Evolutionary conservation across 2,888 invertebrate species (phyloP).

Genomic region (Cactoblastis cactorum): DNA sequence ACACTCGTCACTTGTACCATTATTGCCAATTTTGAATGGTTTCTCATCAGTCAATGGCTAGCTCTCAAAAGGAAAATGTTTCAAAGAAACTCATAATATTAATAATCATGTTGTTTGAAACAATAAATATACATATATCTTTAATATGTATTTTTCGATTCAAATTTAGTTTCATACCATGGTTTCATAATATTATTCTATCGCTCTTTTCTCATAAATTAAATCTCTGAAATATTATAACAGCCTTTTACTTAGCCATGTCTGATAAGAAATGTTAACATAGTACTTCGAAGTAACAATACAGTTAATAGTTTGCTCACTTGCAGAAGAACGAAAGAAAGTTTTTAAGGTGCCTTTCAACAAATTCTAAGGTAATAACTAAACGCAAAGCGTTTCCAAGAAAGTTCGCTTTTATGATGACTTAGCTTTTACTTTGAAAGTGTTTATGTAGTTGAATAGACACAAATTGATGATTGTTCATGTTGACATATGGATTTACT

Average conservation of each 20-base stretch:
- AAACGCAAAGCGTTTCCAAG: not conserved
- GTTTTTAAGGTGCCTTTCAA: not conserved
- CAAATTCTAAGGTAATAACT: not conserved
- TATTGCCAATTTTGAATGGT: no score
- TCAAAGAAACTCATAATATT: no score
- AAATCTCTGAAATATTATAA: slow-evolving; percentile 6
- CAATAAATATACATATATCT: no score
- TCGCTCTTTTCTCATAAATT: slow-evolving; percentile 8
- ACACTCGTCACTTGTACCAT: no score
- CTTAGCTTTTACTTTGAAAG: not conserved
- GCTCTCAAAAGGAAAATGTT: no score
- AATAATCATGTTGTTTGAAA: no score
- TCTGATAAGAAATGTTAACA: slow-evolving; percentile 23
- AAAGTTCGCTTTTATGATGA: slow-evolving; percentile 2
- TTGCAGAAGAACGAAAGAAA: slow-evolving; percentile 12
- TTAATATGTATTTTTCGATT: no score
- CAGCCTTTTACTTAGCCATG: slow-evolving; percentile 23
- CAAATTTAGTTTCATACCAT: no score
- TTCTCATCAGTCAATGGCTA: no score
- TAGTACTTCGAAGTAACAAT: slow-evolving; percentile 13
- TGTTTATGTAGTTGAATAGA: not conserved
- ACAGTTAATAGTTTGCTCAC: slow-evolving; percentile 14
- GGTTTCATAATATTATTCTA: not conserved
- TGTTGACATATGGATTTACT: not conserved
- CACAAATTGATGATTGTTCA: not conserved